Evolutionary conservation across 2,888 invertebrate genomes (phyloP).

Genomic region (Agrotis clavis): DNA sequence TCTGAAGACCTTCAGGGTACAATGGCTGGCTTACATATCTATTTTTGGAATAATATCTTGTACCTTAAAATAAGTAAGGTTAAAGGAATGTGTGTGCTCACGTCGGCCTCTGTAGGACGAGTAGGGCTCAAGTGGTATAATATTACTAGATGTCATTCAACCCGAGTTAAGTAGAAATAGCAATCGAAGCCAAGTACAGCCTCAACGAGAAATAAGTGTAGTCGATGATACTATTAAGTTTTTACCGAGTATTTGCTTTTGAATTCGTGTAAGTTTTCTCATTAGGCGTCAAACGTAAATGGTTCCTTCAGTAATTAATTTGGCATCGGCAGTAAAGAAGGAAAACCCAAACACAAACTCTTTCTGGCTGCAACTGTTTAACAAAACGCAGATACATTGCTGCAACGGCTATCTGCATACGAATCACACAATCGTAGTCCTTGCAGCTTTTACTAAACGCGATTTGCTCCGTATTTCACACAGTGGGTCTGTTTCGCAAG

Average conservation of each 20-base stretch:
- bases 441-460: slow-evolving; percentile 63
- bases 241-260: not conserved
- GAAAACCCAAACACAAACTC: slow-evolving; percentile 28
- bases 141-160: slow-evolving; percentile 43
- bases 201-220: slow-evolving; percentile 7
- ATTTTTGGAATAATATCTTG: slow-evolving; percentile 16
- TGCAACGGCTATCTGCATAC: slow-evolving; percentile 55
- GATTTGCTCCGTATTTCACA: slow-evolving; percentile 71
- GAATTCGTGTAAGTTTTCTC: not conserved
- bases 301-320: not conserved
- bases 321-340: not conserved
- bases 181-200: slow-evolving; percentile 2
- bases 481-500: slow-evolving; percentile 71
- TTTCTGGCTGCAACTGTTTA: slow-evolving; percentile 34
- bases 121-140: not conserved
- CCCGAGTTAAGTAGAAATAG: slow-evolving; percentile 22
- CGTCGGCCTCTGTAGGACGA: slow-evolving; percentile 1
- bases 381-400: slow-evolving; percentile 54
- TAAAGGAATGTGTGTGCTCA: slow-evolving; percentile 11
- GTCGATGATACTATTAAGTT: not conserved
- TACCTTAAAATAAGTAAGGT: slow-evolving; percentile 10
- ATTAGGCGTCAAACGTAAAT: not conserved
- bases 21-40: slow-evolving; percentile 14
- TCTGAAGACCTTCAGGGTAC: slow-evolving; percentile 10
- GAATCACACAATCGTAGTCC: slow-evolving; percentile 63